Evolutionary conservation across 2,888 invertebrate genomes (phyloP), one percentile per base, ranked within the genome.

Genomic region (Doris montereyensis): DNA sequence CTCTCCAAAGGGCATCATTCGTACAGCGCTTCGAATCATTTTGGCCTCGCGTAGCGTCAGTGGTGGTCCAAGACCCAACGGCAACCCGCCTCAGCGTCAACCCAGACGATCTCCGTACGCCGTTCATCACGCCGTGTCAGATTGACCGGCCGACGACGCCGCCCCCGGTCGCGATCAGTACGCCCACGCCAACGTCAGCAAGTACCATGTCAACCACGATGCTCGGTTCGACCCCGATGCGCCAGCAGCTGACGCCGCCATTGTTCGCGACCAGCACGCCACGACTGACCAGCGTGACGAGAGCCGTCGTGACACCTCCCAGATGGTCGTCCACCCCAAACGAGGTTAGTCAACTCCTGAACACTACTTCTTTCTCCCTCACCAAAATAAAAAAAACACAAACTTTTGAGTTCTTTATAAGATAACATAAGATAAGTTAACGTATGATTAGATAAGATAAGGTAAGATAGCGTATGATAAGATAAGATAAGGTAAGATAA

Each of bases 1-100:
- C n/a, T n/a, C n/a, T n/a, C n/a, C n/a, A n/a, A n/a, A 88, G 88
- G 57, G 85, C 86, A 1, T 85, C 87, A 0, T 84, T 88, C 60
- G 85, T 87, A 1, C 83, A 86, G 78, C 81, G 83, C 10, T 84
- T 80, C 67, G 84, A 76, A 17, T 85, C 83, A 26, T 86, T 83
- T 79, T 88, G 88, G 88, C 83, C 84, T 5, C 84, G 81, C 8
- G 84, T 87, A 5, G 84, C 85, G 65, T 88, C 88, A 1, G 87
- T 86, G 4, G 86, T 88, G n/a, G 83, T 88, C 8, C 84, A 83
- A 74, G 88, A 87, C 76, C 83, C 83, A 26, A 68, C 72, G 24
- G 85, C 86, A 60, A 30, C 26, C 41, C 58, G 70, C 5, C 72
- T 79, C n/a, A 62, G 72, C 68, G 62, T 78, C 73, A 10, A 73